Conservation (phyloP, 2,113 vertebrate species). For the Atrichornis clamosus region DNA sequence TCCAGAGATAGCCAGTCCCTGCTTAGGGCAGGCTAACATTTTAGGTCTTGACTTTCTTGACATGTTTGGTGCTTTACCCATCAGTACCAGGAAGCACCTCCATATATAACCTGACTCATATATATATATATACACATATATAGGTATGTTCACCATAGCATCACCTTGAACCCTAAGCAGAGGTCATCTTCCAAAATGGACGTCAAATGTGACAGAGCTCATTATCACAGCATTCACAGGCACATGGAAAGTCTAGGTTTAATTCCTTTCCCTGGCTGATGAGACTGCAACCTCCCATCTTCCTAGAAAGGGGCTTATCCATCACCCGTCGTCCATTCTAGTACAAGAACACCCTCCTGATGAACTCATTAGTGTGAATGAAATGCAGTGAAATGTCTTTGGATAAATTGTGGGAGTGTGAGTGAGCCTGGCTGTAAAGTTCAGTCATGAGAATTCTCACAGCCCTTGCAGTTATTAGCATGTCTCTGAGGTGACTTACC, state of each 20-base stretch:
- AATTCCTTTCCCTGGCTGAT: neutral
- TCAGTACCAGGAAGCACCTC: neutral
- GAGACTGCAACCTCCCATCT: neutral
- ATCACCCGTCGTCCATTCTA: neutral
- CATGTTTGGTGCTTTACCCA: neutral
- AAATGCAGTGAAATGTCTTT: neutral
- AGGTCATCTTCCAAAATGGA: neutral
- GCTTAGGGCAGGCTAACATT: neutral
- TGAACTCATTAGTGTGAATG: rapidly evolving
- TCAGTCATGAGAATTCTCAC: neutral
- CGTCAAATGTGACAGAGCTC: neutral
- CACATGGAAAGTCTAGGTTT: neutral
- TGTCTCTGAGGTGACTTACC: neutral
- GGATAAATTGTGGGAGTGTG: neutral
- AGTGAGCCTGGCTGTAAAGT: neutral
- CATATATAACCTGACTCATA: neutral
- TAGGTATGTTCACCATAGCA: neutral
- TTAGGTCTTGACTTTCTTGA: neutral
- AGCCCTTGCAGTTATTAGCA: neutral
- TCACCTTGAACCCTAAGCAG: neutral
- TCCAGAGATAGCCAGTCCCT: neutral
- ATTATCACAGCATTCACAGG: neutral
- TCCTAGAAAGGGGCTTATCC: neutral
- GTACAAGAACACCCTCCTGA: neutral
- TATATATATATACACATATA: neutral